Percentiles rank a stretch among this genome's conserved stretches.
Evolutionary conservation across 2,797 vertebrate genomes (phyloP).

Genomic region (Lepilemur ruficaudatus): DNA sequence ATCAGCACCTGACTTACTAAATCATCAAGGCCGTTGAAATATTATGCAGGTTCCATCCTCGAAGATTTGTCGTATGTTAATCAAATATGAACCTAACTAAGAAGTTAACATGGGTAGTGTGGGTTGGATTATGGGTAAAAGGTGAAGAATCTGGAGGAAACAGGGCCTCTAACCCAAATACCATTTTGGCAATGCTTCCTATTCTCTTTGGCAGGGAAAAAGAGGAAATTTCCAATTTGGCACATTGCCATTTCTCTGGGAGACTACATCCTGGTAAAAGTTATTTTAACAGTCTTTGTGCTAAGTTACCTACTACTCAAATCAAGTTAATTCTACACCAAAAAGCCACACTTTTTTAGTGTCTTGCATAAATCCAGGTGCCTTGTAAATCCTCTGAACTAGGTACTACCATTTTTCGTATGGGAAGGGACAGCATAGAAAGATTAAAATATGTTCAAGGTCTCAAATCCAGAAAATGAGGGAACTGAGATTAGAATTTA

Average conservation of each 20-base stretch:
- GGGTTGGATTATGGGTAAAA: background rate
- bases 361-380: background rate
- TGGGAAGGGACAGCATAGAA: background rate
- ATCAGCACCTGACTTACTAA: background rate
- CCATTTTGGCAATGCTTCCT: background rate
- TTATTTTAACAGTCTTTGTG: background rate
- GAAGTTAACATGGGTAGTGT: background rate
- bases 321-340: background rate
- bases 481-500: background rate
- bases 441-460: background rate
- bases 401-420: background rate
- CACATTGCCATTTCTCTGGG: background rate
- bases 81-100: background rate
- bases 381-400: background rate
- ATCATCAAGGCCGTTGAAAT: background rate
- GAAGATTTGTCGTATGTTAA: background rate
- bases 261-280: background rate
- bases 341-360: background rate
- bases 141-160: background rate
- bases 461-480: constrained; percentile 2
- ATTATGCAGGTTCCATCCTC: background rate
- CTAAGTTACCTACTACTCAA: background rate
- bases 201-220: background rate
- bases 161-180: background rate
- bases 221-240: background rate